Base-by-base conservation (phyloP, 2,113 vertebrate species). In the Dissostichus mawsoni region DNA sequence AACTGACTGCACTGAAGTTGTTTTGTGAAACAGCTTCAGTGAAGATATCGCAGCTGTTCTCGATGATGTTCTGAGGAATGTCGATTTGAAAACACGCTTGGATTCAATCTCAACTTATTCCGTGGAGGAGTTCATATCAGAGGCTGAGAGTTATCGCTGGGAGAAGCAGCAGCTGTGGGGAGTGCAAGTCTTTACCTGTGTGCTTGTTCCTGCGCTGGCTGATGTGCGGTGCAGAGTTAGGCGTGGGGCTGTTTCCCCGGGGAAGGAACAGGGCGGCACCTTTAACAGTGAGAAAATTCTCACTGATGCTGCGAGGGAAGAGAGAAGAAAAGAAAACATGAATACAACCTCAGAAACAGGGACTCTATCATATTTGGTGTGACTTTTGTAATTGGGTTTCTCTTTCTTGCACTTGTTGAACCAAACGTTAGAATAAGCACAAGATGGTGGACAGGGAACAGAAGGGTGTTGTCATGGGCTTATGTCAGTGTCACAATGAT, bases 271-370 rank as follows among this genome's bases (percentile, higher is more conserved):
- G 96, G 3, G 98, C 98, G 25, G 98, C 98, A 48, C 98, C 98
- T 95, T 99, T 99, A 53, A 99, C 98, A 3, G 98, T 98, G 79
- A 99, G 95, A 91, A 99, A 99, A 91, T 97, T 99, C 93, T 99
- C 98, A 29, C 96, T 98, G 95, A 99, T 98, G 92, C 97, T 99
- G 91, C 17, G 62, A 77, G 87, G 69, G n/a, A 85, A 48, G 64
- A 92, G 57, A 64, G 52, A 29, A 79, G 18, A 36, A 50, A 20
- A 20, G 17, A 33, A 44, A 4, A 20, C 44, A 20, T 85, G 51
- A 81, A 78, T 16, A 11, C 63, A 66, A 29, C 23, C 41, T 44
- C 5, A 66, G 66, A 74, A 9, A 48, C 41, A 69, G 6, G 23
- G 29, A 75, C 8, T 2, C 55, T 23, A 76, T 69, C 45, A 25